Evolutionary conservation across 2,797 vertebrate genomes (phyloP), one percentile per base, ranked within the genome.

Genomic region (Cygnus olor): DNA sequence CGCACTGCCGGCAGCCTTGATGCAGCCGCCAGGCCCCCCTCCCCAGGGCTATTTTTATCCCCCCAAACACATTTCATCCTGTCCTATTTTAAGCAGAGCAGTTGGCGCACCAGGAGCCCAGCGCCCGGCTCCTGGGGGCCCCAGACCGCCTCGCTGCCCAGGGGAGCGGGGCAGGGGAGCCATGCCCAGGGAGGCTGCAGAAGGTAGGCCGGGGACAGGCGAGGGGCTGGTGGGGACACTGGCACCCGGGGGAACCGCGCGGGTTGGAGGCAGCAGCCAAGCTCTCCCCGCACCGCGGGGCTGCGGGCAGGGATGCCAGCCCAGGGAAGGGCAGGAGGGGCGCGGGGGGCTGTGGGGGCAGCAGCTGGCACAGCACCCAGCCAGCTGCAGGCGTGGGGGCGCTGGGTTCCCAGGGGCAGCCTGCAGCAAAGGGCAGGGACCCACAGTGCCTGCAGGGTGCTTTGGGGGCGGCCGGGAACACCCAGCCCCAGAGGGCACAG

Each of bases 121-220:
- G 93, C 85, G 80, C 96, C 94, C 91, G 30, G 96, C 91, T 97
- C 85, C 80, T 9, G 4, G 88, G 80, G 93, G 91, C 95, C 95
- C 88, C 10, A 5, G 85, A 92, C 47, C 14, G 19, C 77, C 34
- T 90, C 11, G 8, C 86, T 65, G 78, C 94, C 94, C 7, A 27
- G 10, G 9, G 38, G 83, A 28, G 9, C 57, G 38, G 88, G 87
- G 93, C 44, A 34, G 2, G 72, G 58, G 32, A 96, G 63, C 89
- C 88, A 98, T 98, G 98, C 96, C 95, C 47, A 97, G 96, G 87
- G 97, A 98, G 88, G 96, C 93, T 90, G 97, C 80, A 93, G 97
- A 98, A 98, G 98, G 98, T 98, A 98, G 80, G 82, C 85, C 86
- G 95, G 85, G 90, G 77, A 60, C 1, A 53, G 64, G 74, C 53